Conservation (phyloP, 2,113 vertebrate species). For the Eupsittula cactorum region DNA sequence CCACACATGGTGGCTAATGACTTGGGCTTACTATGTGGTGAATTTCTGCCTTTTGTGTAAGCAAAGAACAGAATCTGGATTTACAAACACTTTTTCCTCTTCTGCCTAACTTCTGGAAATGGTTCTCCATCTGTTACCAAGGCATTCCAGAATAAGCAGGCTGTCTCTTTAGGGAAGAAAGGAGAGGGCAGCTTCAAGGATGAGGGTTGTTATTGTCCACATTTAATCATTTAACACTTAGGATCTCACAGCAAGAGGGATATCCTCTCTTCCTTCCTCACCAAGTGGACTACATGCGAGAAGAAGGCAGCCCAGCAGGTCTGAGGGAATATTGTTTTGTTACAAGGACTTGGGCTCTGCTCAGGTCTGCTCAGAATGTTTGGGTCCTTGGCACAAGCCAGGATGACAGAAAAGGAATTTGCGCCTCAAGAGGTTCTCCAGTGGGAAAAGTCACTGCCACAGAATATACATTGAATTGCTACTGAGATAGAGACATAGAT, state of each 20-base stretch:
- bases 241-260: background rate
- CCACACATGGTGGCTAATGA: background rate
- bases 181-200: background rate
- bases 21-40: background rate
- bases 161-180: background rate
- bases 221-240: background rate
- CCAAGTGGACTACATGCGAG: accelerated
- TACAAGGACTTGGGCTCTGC: background rate
- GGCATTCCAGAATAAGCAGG: background rate
- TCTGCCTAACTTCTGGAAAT: background rate
- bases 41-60: background rate
- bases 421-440: background rate
- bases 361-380: background rate
- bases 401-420: background rate
- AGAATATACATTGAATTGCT: background rate
- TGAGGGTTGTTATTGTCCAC: background rate
- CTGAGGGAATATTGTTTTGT: background rate
- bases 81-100: background rate
- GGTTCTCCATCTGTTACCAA: background rate
- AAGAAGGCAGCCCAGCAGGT: background rate
- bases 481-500: background rate
- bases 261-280: background rate
- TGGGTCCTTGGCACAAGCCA: accelerated
- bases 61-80: background rate
- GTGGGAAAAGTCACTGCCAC: background rate